Percentiles rank a stretch among this genome's conserved stretches.
Conservation (phyloP, 2,797 vertebrate genomes). For the Siniperca undulata region DNA sequence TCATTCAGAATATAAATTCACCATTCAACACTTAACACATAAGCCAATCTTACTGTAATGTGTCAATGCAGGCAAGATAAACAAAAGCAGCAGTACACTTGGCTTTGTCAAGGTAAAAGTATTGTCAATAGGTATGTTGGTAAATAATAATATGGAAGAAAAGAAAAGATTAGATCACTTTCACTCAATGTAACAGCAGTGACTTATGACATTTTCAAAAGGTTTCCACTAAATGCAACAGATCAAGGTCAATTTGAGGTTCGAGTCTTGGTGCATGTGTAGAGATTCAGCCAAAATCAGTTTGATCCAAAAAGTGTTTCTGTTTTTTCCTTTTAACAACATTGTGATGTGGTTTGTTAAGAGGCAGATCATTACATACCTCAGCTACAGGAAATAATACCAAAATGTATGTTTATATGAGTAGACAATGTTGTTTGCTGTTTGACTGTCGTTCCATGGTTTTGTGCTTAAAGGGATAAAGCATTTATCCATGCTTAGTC, state of each 20-base stretch:
- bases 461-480: not conserved
- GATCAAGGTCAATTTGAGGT: conserved; percentile 4
- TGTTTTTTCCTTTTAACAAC: not conserved
- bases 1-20: conserved; percentile 43
- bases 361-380: not conserved
- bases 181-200: not conserved
- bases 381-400: not conserved
- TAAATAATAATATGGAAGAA: not conserved
- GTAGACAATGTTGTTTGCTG: no score
- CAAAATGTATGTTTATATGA: no score
- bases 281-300: not conserved
- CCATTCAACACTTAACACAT: conserved; percentile 13
- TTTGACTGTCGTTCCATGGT: not conserved
- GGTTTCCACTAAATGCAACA: not conserved
- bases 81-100: not conserved
- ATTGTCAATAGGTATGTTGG: not conserved
- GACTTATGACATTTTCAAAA: not conserved
- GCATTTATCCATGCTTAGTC: not conserved
- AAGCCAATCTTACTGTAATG: not conserved
- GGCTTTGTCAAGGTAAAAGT: not conserved
- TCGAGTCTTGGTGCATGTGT: not conserved
- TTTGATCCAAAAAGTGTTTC: no score
- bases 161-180: not conserved
- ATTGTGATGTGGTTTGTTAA: not conserved
- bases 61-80: not conserved